Evolutionary conservation across 2,888 invertebrate species (phyloP).

Genomic region (Gordius sp.): DNA sequence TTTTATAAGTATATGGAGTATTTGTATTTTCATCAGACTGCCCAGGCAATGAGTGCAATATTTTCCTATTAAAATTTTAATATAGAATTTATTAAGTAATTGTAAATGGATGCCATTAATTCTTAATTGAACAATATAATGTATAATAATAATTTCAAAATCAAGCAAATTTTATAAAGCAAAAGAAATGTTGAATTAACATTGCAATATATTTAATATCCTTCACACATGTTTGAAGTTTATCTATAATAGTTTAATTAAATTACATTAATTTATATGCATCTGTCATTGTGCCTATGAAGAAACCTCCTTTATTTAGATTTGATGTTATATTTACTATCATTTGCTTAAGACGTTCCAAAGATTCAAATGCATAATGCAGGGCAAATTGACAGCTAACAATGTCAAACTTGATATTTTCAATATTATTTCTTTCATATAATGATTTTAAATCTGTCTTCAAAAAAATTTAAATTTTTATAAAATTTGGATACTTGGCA

Average conservation of each 20-base stretch:
- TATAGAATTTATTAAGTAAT: neutral
- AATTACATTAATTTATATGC: slow-evolving; percentile 56
- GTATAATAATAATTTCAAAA: no score
- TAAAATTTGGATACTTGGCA: slow-evolving; percentile 41
- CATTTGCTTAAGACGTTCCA: slow-evolving; percentile 66
- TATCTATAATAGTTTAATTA: neutral
- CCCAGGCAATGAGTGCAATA: no score
- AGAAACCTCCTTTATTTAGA: slow-evolving; percentile 61
- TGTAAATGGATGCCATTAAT: neutral
- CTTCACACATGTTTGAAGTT: no score
- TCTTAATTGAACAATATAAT: no score
- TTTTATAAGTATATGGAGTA: neutral
- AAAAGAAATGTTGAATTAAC: no score
- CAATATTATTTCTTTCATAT: no score
- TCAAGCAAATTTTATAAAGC: no score
- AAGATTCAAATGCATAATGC: slow-evolving; percentile 66
- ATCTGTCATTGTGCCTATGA: slow-evolving; percentile 85
- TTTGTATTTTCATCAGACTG: neutral
- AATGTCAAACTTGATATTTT: slow-evolving; percentile 48
- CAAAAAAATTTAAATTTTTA: neutral
- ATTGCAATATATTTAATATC: no score
- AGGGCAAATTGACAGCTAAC: slow-evolving; percentile 93
- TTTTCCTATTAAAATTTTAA: neutral
- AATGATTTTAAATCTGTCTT: neutral
- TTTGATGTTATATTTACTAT: slow-evolving; percentile 67